Conservation (phyloP, 2,888 invertebrate genomes). For the Dicyrtomina minuta region DNA sequence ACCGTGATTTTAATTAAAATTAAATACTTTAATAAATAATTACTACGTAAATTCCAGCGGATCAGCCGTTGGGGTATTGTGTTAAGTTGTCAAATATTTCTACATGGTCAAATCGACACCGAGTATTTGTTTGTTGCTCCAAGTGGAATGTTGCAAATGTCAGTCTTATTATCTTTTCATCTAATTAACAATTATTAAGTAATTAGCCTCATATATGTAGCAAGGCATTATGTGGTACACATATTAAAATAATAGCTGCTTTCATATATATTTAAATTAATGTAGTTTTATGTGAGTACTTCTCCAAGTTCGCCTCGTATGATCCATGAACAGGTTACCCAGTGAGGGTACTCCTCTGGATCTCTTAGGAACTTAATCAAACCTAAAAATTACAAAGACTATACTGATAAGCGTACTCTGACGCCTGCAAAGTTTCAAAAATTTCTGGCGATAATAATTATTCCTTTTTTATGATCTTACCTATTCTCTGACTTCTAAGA, state of each 20-base stretch:
- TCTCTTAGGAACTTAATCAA: slow-evolving; percentile 67
- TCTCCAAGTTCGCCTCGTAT: slow-evolving; percentile 69
- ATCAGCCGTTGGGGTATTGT: too few relatives aligned
- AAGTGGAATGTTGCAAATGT: slow-evolving; percentile 73
- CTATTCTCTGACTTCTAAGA: slow-evolving; percentile 59
- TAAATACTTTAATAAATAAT: too few relatives aligned
- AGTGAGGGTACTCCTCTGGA: slow-evolving; percentile 60
- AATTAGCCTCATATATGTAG: not conserved
- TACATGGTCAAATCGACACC: slow-evolving; percentile 70
- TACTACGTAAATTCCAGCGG: too few relatives aligned
- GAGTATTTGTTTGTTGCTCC: slow-evolving; percentile 61
- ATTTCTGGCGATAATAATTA: too few relatives aligned
- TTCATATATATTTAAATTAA: slow-evolving; percentile 9
- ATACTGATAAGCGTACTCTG: too few relatives aligned
- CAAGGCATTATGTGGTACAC: too few relatives aligned
- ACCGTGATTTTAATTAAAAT: too few relatives aligned
- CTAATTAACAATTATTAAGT: slow-evolving; percentile 55
- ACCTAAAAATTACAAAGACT: slow-evolving; percentile 58
- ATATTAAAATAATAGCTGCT: not conserved
- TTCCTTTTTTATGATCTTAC: slow-evolving; percentile 6
- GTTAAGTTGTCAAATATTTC: slow-evolving; percentile 68
- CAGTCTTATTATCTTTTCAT: slow-evolving; percentile 62
- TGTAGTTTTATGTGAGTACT: slow-evolving; percentile 54
- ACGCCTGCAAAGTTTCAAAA: too few relatives aligned
- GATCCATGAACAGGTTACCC: slow-evolving; percentile 71